phyloP scores from a whole-genome alignment of 2,113 vertebrate species.

The Chlorodrepanis virens region DNA sequence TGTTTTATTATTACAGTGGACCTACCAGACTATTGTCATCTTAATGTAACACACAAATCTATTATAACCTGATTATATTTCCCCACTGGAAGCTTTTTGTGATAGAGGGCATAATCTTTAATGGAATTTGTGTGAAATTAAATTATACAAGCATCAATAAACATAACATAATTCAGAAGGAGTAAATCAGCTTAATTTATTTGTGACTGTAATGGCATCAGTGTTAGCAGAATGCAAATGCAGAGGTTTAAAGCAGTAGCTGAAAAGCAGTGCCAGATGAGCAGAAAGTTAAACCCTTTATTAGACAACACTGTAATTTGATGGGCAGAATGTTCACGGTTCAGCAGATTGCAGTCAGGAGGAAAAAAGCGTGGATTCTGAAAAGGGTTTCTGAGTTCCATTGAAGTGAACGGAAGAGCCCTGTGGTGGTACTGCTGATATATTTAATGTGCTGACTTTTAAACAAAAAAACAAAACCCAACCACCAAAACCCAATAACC shows the following conservation, averaged over 20 bases:
- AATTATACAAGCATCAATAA: conserved; percentile 89
- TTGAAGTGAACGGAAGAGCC: conserved; percentile 67
- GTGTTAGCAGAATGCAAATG: conserved; percentile 76
- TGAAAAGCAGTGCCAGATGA: conserved; percentile 82
- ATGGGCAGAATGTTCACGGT: conserved; percentile 80
- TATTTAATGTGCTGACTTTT: conserved; percentile 71
- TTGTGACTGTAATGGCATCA: conserved; percentile 78
- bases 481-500: neutral
- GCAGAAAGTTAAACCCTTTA: conserved; percentile 84
- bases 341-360: conserved; percentile 56
- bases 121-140: conserved; percentile 93
- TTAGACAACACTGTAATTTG: conserved; percentile 86
- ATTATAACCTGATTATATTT: conserved; percentile 89
- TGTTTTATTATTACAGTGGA: conserved; percentile 85
- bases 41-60: conserved; percentile 85
- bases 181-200: conserved; percentile 89
- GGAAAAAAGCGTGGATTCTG: conserved; percentile 40
- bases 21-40: conserved; percentile 77
- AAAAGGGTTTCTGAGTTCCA: conserved; percentile 61
- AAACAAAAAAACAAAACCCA: neutral
- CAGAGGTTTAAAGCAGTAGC: conserved; percentile 75
- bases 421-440: conserved; percentile 55
- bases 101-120: conserved; percentile 87
- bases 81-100: conserved; percentile 86
- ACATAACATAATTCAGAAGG: conserved; percentile 89